These are phyloP conservation scores for Pycnonotus jocosus DNA, from an alignment of 2,113 vertebrate species.

Conservation along the genomic window DNA sequence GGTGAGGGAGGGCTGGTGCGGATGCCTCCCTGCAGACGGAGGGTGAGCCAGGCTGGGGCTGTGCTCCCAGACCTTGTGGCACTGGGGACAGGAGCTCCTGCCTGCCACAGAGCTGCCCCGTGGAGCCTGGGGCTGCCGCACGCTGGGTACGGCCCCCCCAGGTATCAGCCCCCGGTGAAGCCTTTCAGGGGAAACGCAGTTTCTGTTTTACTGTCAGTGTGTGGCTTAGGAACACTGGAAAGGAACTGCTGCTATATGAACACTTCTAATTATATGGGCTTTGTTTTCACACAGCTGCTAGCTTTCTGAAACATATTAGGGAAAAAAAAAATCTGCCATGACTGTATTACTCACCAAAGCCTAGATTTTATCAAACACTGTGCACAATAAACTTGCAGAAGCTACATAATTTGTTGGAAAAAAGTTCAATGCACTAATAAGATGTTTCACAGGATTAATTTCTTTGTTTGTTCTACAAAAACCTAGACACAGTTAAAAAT, in stretches of 20 bases:
- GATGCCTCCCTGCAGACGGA: neutral
- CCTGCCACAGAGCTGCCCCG: neutral
- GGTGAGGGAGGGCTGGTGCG: rapidly evolving
- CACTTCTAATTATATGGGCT: neutral
- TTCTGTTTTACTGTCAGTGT: neutral
- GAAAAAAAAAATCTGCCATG: neutral
- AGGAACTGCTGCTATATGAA: neutral
- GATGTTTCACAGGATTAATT: neutral
- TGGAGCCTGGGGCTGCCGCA: rapidly evolving
- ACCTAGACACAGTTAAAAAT: neutral
- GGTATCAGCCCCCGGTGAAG: neutral
- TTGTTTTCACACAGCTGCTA: slow-evolving; percentile 9
- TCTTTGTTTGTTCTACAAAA: slow-evolving; percentile 2
- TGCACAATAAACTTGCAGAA: neutral
- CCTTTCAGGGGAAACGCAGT: neutral
- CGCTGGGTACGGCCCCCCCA: rapidly evolving
- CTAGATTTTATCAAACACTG: neutral
- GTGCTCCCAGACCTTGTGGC: neutral
- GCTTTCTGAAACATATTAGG: neutral
- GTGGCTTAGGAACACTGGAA: neutral
- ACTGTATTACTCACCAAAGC: neutral
- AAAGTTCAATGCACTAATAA: neutral
- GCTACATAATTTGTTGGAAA: neutral
- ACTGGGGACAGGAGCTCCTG: neutral
- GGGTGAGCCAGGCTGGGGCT: rapidly evolving